phyloP scores from a whole-genome alignment of 2,113 vertebrate species.

The Phalacrocorax pelagicus region DNA sequence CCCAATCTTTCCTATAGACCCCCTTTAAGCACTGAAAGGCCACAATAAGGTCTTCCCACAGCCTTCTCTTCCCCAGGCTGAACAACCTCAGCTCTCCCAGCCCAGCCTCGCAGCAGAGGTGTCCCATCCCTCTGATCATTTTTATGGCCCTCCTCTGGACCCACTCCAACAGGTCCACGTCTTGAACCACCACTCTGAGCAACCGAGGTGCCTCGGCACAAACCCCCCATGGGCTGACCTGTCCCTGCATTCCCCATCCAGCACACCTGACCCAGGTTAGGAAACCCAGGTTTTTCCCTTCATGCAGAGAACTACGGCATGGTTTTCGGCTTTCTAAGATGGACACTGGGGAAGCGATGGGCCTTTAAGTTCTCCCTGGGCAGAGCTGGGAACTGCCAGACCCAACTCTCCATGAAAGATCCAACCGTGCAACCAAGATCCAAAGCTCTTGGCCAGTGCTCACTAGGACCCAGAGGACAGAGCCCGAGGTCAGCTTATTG shows the following conservation, averaged over 20 bases:
- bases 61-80: not conserved
- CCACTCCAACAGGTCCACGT: not conserved
- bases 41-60: not conserved
- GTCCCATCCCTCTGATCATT: not conserved
- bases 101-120: not conserved
- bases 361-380: not conserved
- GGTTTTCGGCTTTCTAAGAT: not conserved
- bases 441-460: fast-evolving
- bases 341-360: fast-evolving
- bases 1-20: not conserved
- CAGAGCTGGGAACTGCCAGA: not conserved
- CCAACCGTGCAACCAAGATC: not conserved
- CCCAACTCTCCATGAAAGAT: not conserved
- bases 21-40: not conserved
- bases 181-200: not conserved
- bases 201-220: not conserved
- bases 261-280: not conserved
- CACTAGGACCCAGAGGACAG: not conserved
- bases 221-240: not conserved
- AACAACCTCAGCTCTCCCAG: not conserved
- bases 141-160: not conserved
- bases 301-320: not conserved
- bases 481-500: not conserved
- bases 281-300: not conserved
- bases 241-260: too few species aligned